Percentiles rank a stretch among this genome's conserved stretches.
Evolutionary conservation across 2,113 vertebrate genomes (phyloP).

Genomic region (Hemiprocne comata): DNA sequence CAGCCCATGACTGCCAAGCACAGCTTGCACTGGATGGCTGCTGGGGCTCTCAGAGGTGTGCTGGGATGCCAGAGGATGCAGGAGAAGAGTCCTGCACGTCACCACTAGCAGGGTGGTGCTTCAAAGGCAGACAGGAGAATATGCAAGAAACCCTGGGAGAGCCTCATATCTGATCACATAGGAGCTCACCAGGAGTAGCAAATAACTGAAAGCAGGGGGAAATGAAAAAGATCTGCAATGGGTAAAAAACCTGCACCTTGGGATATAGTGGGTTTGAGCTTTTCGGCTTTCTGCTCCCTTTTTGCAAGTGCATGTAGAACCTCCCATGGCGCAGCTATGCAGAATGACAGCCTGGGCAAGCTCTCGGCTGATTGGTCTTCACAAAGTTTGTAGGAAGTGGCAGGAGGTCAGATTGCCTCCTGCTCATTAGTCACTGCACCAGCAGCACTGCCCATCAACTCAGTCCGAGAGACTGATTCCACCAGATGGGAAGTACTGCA

Average conservation of each 20-base stretch:
- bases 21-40: neutral
- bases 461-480: neutral
- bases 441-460: neutral
- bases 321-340: neutral
- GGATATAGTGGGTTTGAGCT: neutral
- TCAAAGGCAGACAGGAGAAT: neutral
- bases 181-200: neutral
- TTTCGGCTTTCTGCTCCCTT: neutral
- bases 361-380: neutral
- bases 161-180: rapidly evolving
- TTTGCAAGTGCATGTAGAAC: neutral
- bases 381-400: neutral
- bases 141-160: neutral
- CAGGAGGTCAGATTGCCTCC: neutral
- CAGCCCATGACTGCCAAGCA: neutral
- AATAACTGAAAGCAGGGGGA: neutral
- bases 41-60: neutral
- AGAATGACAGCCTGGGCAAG: rapidly evolving
- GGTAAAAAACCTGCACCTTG: neutral
- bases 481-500: neutral
- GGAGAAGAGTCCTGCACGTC: neutral
- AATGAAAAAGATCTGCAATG: neutral
- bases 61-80: neutral
- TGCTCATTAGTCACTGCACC: neutral
- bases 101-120: neutral